Evolutionary conservation across 2,113 vertebrate genomes (phyloP).

Genomic region (Crotophaga sulcirostris): DNA sequence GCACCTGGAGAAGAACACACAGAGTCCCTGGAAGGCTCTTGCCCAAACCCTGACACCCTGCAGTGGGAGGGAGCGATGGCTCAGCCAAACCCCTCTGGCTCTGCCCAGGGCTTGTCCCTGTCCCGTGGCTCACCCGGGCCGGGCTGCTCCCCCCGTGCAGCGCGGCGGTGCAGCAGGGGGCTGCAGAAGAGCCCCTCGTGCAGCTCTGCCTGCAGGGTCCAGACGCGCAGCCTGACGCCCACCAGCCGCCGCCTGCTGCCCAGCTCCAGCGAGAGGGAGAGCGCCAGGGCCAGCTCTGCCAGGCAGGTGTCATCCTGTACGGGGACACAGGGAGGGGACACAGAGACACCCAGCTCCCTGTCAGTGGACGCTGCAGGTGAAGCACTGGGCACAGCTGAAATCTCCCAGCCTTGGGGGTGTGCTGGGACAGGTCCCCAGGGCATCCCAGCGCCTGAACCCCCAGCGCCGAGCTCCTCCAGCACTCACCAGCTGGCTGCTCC

Average conservation of each 20-base stretch:
- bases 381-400: background rate
- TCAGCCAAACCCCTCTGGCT: background rate
- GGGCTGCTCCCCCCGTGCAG: background rate
- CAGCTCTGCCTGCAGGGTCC: conserved; percentile 87
- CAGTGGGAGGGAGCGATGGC: accelerated
- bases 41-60: background rate
- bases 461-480: background rate
- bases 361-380: background rate
- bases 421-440: background rate
- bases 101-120: background rate
- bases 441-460: background rate
- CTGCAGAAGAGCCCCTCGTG: conserved; percentile 92
- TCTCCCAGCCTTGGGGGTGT: accelerated
- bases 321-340: background rate
- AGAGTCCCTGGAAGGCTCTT: background rate
- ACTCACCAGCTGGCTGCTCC: conserved; percentile 92
- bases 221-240: conserved; percentile 74
- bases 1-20: background rate
- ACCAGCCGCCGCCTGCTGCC: conserved; percentile 79
- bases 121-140: background rate
- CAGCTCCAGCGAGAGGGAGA: conserved; percentile 86
- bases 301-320: conserved; percentile 86
- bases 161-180: conserved; percentile 69
- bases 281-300: conserved; percentile 87
- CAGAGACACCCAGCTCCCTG: background rate